phyloP scores from a whole-genome alignment of 2,888 invertebrate genomes.

The Machimus rusticus region DNA sequence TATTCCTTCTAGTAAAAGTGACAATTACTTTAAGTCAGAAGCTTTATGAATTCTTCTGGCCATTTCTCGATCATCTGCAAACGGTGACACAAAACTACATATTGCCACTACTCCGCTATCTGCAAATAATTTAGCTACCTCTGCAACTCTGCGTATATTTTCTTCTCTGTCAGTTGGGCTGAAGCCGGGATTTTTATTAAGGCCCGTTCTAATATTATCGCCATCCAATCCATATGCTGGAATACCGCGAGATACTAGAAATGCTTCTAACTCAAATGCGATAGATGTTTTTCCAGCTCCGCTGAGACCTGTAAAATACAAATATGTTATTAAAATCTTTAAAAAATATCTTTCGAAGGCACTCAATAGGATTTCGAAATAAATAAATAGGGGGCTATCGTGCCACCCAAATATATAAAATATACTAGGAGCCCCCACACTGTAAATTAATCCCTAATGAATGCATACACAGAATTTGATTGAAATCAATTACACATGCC shows the following conservation, averaged over 20 bases:
- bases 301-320: constrained; percentile 64
- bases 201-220: constrained; percentile 94
- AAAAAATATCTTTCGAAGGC: too few species aligned
- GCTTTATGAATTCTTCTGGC: constrained; percentile 91
- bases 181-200: constrained; percentile 96
- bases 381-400: too few species aligned
- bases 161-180: constrained; percentile 93
- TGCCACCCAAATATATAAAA: too few species aligned
- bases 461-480: too few species aligned
- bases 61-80: constrained; percentile 88
- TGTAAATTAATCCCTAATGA: too few species aligned
- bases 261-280: constrained; percentile 95
- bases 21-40: constrained; percentile 71
- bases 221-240: constrained; percentile 98
- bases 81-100: constrained; percentile 98
- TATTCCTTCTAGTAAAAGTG: background rate
- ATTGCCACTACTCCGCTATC: constrained; percentile 96
- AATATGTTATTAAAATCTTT: background rate
- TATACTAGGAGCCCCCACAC: too few species aligned
- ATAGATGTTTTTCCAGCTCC: constrained; percentile 99
- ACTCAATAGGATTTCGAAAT: too few species aligned
- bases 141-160: constrained; percentile 95
- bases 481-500: too few species aligned
- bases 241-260: constrained; percentile 88
- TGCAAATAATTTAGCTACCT: constrained; percentile 96